Percentiles rank a stretch among this genome's conserved stretches.
phyloP scores from a whole-genome alignment of 2,797 vertebrate genomes.

The Rhadinocentrus ornatus region DNA sequence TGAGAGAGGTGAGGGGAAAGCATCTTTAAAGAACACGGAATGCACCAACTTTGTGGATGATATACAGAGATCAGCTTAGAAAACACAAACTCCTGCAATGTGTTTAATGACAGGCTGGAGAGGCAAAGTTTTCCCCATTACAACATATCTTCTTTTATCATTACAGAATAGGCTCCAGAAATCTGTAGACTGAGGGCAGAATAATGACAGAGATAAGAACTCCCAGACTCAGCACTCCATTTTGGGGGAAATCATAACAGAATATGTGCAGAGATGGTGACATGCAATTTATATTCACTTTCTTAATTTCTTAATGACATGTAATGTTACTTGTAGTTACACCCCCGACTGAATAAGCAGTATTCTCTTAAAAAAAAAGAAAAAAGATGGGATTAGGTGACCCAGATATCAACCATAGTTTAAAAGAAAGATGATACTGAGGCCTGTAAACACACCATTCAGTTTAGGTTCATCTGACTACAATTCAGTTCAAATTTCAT shows the following conservation, averaged over 20 bases:
- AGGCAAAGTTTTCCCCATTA: neutral
- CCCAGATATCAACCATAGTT: no score
- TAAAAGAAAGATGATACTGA: no score
- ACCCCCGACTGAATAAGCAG: no score
- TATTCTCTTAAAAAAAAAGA: no score
- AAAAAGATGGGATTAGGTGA: no score
- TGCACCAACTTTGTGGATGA: neutral
- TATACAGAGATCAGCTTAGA: neutral
- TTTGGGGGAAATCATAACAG: neutral
- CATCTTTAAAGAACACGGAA: neutral
- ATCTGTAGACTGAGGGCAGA: neutral
- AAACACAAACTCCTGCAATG: neutral
- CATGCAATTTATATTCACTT: neutral
- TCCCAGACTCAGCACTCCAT: neutral
- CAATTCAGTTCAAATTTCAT: no score
- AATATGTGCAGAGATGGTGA: neutral
- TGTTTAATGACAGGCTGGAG: neutral
- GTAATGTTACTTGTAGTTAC: no score
- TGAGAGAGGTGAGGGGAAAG: slow-evolving; percentile 49
- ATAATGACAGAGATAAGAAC: neutral
- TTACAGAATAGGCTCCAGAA: neutral
- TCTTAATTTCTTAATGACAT: no score
- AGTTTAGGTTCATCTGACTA: no score
- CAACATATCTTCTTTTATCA: neutral
- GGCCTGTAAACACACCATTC: no score